Evolutionary conservation across 64 coral and sea anemone species (phyloP), one percentile per base, ranked within the genome.

Genomic region (Montipora sp.): DNA sequence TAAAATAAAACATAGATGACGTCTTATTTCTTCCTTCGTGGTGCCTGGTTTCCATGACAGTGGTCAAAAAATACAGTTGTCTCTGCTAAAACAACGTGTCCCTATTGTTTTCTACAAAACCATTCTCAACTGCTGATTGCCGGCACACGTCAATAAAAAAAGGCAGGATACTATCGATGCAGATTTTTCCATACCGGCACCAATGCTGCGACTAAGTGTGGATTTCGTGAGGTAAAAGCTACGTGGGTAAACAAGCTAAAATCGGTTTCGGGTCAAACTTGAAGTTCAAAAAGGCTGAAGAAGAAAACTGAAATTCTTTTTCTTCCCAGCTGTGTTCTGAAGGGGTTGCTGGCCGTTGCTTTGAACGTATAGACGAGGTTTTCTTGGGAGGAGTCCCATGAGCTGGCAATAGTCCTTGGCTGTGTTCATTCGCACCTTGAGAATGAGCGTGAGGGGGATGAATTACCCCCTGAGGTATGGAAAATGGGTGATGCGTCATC

Each of bases 241-340:
- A 85, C 65, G 82, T 85, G 8, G 87, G 87, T 65, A 90, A 51
- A 44, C 60, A 78, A 19, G 47, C 77, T 51, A 80, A 51, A 78
- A 90, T 79, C 16, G 91, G 18, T 48, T 93, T 71, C 10, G 57
- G 68, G 19, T 93, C 75, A 72, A 93, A 93, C 76, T 78, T 73
- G 77, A 93, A 93, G 51, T 93, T 80, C 14, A 66, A 57, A 78
- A 93, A 93, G 12, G 84, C 77, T 13, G 91, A 24, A 12, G 84
- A 75, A n/a, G 67, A 70, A 49, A 93, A 93, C 44, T 78, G 81
- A 24, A 93, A 88, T 57, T 80, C 73, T 16, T 66, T 88, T 36
- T 85, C 82, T 71, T 85, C 82, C 82, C 82, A 85, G 82, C 82
- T 71, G 46, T 85, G 82, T 23, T 85, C 82, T 85, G 65, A 85